Evolutionary conservation across 2,113 vertebrate species (phyloP).

Genomic region (Urocitellus parryii): DNA sequence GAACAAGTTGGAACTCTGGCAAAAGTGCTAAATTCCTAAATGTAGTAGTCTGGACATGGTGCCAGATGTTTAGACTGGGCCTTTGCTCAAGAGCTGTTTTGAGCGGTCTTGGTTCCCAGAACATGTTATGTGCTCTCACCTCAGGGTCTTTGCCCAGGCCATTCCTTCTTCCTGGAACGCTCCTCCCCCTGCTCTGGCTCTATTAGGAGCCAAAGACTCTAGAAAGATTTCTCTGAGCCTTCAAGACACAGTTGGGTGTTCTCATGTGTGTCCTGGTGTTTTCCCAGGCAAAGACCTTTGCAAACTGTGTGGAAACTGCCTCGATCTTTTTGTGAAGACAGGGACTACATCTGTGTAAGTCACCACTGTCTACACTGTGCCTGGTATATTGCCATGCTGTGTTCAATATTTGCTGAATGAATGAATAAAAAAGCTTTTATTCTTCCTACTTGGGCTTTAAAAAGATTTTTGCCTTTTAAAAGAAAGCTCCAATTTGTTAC

Average conservation of each 20-base stretch:
- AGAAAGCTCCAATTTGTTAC: not conserved
- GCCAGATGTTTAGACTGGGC: not conserved
- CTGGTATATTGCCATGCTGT: not conserved
- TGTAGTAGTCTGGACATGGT: not conserved
- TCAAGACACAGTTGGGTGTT: not conserved
- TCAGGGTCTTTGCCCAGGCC: not conserved
- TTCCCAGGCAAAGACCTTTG: not conserved
- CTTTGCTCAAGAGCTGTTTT: not conserved
- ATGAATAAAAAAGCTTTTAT: not conserved
- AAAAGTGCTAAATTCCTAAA: conserved; percentile 19
- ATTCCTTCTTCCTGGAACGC: not conserved
- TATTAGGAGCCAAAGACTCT: not conserved
- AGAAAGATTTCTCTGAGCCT: not conserved
- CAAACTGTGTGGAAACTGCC: no score
- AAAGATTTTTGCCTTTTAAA: not conserved
- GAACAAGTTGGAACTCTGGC: not conserved
- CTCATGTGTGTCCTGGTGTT: not conserved
- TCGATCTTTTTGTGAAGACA: not conserved
- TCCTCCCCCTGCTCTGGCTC: not conserved
- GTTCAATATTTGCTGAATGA: not conserved
- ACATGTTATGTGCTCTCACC: not conserved
- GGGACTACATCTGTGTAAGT: not conserved
- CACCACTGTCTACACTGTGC: not conserved
- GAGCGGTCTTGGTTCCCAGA: not conserved
- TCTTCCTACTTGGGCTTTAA: not conserved